Conservation (phyloP, 2,113 vertebrate species). For the Triplophysa rosa region DNA sequence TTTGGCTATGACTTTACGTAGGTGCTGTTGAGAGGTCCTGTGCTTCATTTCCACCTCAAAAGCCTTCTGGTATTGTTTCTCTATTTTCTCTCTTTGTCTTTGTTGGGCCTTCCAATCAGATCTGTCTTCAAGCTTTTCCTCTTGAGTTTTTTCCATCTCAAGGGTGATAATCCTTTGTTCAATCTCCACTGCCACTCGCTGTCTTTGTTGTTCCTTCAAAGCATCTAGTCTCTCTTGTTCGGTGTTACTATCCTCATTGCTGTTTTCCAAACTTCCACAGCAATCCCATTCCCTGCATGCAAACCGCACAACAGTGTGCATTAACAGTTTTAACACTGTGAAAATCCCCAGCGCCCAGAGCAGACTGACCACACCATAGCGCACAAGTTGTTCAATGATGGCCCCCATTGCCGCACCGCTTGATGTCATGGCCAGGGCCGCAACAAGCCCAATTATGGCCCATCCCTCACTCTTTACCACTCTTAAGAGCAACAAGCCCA, state of each 20-base stretch:
- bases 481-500: conserved; percentile 57
- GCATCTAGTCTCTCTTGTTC: conserved; percentile 37
- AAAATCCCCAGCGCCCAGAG: conserved; percentile 63
- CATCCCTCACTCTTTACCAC: conserved; percentile 39
- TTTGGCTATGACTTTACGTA: conserved; percentile 60
- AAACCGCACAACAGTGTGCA: conserved; percentile 54
- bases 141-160: conserved; percentile 50
- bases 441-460: conserved; percentile 57
- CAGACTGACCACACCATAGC: conserved; percentile 61
- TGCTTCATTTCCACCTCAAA: conserved; percentile 56
- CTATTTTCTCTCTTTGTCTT: conserved; percentile 52
- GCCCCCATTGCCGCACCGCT: conserved; percentile 64
- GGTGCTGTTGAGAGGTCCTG: conserved; percentile 58
- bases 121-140: not conserved
- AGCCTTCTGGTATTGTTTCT: conserved; percentile 50
- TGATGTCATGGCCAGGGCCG: conserved; percentile 55
- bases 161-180: conserved; percentile 62
- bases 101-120: conserved; percentile 44
- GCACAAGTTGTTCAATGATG: conserved; percentile 56
- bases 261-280: conserved; percentile 36
- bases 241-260: conserved; percentile 17
- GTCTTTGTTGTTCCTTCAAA: conserved; percentile 36
- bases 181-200: conserved; percentile 57
- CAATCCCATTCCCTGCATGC: conserved; percentile 50
- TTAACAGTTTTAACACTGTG: conserved; percentile 57